phyloP scores from a whole-genome alignment of 2,113 vertebrate genomes.

The Picathartes gymnocephalus region DNA sequence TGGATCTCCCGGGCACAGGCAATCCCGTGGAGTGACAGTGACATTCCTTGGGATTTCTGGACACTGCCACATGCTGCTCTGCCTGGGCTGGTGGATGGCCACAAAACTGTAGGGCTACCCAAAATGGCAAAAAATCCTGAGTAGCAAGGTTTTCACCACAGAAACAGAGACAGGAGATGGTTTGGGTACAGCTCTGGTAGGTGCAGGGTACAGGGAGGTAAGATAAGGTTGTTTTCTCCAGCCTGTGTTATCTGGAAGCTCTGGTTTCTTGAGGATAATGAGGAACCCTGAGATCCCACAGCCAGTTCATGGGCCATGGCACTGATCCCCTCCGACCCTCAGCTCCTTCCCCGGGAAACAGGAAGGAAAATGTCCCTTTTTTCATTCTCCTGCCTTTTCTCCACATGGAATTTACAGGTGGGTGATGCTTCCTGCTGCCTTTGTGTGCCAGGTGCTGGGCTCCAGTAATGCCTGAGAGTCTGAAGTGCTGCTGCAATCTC shows the following conservation, averaged over 20 bases:
- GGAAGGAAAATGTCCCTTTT: not conserved
- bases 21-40: not conserved
- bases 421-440: not conserved
- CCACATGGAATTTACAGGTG: not conserved
- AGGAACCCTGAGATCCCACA: not conserved
- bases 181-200: not conserved
- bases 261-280: not conserved
- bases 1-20: fast-evolving
- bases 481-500: not conserved
- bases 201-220: not conserved
- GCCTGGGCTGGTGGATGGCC: not conserved
- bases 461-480: not conserved
- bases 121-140: not conserved
- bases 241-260: not conserved
- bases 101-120: not conserved
- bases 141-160: not conserved
- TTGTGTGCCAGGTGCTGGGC: not conserved
- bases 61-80: not conserved
- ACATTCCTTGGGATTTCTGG: not conserved
- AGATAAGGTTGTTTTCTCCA: not conserved
- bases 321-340: not conserved
- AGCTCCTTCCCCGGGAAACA: not conserved
- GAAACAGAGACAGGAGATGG: not conserved
- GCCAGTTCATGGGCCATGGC: not conserved
- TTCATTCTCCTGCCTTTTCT: not conserved